Conservation (phyloP, 2,113 vertebrate species). For the Amphiprion percula region DNA sequence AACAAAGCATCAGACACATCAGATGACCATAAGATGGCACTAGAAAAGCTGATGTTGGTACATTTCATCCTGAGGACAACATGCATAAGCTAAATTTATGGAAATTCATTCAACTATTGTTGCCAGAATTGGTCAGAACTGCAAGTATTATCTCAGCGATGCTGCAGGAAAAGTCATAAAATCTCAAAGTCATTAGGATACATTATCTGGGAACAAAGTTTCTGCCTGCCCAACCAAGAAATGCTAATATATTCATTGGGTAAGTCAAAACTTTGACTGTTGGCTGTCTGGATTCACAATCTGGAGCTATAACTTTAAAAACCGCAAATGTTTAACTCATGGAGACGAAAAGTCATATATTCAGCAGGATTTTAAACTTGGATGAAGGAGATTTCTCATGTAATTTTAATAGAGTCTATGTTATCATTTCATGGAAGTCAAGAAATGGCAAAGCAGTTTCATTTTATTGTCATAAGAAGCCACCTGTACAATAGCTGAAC, state of each 20-base stretch:
- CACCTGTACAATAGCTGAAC: slow-evolving; percentile 21
- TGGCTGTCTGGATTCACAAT: too few species aligned
- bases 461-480: slow-evolving; percentile 20
- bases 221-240: not conserved
- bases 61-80: not conserved
- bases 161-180: not conserved
- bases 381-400: not conserved
- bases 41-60: not conserved
- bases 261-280: not conserved
- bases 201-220: not conserved
- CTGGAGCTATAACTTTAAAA: too few species aligned
- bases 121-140: not conserved
- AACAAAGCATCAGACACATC: not conserved
- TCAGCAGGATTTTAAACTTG: not conserved
- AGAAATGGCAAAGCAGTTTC: not conserved
- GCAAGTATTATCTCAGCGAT: not conserved
- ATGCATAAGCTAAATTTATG: not conserved
- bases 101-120: not conserved
- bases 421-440: not conserved
- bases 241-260: not conserved
- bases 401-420: not conserved
- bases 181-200: not conserved
- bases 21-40: not conserved
- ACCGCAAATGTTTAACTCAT: too few species aligned
- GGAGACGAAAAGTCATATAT: too few species aligned